Percentiles rank a stretch among this genome's conserved stretches.
Conservation (phyloP, 2,888 invertebrate species). For the Machimus atricapillus region DNA sequence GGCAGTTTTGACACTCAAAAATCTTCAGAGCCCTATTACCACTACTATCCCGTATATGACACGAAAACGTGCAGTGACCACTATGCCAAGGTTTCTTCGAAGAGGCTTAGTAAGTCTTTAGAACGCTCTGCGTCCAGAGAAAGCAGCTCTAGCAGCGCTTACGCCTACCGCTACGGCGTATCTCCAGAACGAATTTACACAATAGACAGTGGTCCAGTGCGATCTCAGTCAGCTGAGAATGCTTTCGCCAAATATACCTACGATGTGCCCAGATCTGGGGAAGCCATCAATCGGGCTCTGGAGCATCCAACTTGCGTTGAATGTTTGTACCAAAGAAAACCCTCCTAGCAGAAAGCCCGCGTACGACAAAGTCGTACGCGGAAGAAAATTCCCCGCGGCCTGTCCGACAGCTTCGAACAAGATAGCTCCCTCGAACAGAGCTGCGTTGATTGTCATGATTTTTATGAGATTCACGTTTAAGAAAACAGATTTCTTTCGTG, state of each 20-base stretch:
- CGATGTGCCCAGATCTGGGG: conserved; percentile 63
- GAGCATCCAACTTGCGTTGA: conserved; percentile 78
- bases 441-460: conserved; percentile 62
- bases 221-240: conserved; percentile 62
- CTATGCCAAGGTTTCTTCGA: conserved; percentile 51
- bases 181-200: conserved; percentile 60
- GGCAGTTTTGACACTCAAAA: conserved; percentile 58
- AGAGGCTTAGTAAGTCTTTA: conserved; percentile 59
- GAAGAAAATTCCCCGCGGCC: conserved; percentile 62
- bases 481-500: not conserved
- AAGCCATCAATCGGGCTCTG: conserved; percentile 66
- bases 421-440: conserved; percentile 51
- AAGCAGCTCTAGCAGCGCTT: conserved; percentile 57
- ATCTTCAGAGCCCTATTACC: conserved; percentile 57
- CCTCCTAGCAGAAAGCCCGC: conserved; percentile 72
- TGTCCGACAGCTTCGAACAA: conserved; percentile 51
- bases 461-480: conserved; percentile 70
- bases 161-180: conserved; percentile 55
- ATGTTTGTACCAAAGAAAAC: conserved; percentile 72
- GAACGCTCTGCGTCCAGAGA: conserved; percentile 61
- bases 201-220: conserved; percentile 54
- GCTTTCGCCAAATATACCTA: conserved; percentile 56
- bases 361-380: conserved; percentile 70
- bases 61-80: conserved; percentile 60
- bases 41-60: conserved; percentile 61